phyloP scores from a whole-genome alignment of 2,113 vertebrate genomes.

The Pseudopipra pipra region DNA sequence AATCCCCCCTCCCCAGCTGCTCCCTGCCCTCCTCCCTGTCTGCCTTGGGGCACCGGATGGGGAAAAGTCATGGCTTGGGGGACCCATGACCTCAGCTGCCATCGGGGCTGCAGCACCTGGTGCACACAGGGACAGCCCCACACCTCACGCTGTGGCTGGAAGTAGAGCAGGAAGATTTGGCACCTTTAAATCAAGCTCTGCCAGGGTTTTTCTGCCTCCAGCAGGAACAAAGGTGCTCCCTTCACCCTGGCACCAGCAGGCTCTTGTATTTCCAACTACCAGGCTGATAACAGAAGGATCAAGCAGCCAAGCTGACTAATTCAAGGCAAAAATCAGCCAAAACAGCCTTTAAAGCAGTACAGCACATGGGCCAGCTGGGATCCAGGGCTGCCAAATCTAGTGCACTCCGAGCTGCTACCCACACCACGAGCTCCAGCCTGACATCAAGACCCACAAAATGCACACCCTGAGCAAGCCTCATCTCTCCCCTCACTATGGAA shows the following conservation, averaged over 20 bases:
- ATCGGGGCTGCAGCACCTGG: fast-evolving
- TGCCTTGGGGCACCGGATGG: fast-evolving
- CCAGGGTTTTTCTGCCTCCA: neutral
- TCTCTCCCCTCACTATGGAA: fast-evolving
- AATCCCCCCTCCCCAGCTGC: neutral
- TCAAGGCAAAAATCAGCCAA: neutral
- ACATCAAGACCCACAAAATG: fast-evolving
- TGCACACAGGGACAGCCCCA: fast-evolving
- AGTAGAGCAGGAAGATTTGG: neutral
- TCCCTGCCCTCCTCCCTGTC: neutral
- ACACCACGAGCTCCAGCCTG: neutral
- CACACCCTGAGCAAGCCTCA: neutral
- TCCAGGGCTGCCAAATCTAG: neutral
- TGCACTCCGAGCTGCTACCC: neutral
- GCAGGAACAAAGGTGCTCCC: neutral
- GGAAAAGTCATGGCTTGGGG: neutral
- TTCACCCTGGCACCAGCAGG: neutral
- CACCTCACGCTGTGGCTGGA: fast-evolving
- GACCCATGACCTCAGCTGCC: neutral
- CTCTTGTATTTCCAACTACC: neutral
- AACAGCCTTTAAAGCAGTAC: neutral
- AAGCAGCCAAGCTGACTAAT: neutral
- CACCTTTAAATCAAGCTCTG: neutral
- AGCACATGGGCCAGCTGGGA: neutral
- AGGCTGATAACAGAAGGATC: neutral